Evolutionary conservation across 2,888 invertebrate genomes (phyloP), one percentile per base, ranked within the genome.

Genomic region (Ametastegia equiseti): DNA sequence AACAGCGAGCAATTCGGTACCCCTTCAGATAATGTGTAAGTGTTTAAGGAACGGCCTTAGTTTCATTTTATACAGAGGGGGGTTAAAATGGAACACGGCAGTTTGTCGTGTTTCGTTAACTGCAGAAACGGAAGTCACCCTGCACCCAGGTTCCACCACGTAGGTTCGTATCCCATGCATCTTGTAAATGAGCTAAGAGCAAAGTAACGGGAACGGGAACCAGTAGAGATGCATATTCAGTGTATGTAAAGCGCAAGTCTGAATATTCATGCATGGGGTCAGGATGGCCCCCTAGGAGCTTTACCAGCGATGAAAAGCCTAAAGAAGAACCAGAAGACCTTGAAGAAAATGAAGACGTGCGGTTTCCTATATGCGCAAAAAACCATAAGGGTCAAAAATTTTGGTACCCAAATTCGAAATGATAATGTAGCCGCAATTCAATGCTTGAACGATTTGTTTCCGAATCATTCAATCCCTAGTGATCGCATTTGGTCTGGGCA

Each of bases 11-110:
- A 93, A 93, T 83, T 90, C 92, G 0, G 93, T 93, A 39, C 87
- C 90, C 60, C 92, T 93, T 80, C 91, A 92, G 86, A 92, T 93
- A 85, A 93, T 93, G 92, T 93, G 93, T 93, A 88, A 93, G 93
- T 92, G 3, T 36, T 27, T 11, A 23, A 67, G 78, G 9, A 30
- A 63, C 13, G 27, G 11, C n/a, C n/a, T n/a, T n/a, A n/a, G n/a
- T n/a, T n/a, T n/a, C n/a, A 42, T 33, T 54, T 23, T 54, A 2
- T 54, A 13, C 27, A 11, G 6, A 15, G 4, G 5, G 3, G 6
- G 27, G 4, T 9, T 15, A 0, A n/a, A n/a, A n/a, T n/a, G n/a
- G n/a, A 1, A 19, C 7, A 27, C 15, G 33, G 15, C 6, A n/a
- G 27, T 33, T 33, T 63, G 15, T 63, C 1, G n/a, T n/a, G n/a